Evolutionary conservation across 2,888 invertebrate species (phyloP), one percentile per base, ranked within the genome.

Genomic region (Teleiodes luculella): DNA sequence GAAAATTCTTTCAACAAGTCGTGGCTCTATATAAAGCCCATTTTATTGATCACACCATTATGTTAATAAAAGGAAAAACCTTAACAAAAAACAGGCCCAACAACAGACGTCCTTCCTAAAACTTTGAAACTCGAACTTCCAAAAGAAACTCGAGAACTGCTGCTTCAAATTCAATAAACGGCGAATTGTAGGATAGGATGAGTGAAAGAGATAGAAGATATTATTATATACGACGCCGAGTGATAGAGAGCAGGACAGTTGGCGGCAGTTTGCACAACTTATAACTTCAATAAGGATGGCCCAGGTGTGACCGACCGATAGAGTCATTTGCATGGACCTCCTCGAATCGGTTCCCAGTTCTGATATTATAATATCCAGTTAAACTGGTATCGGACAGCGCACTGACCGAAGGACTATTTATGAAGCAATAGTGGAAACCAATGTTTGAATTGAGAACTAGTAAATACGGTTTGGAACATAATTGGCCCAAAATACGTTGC

Each of bases 271-370:
- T 80, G 85, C 80, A 78, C 79, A 88, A 88, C 83, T 88, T 89
- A 88, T 86, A 88, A 86, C 83, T 83, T 80, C 87, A 89, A 88
- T 88, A 88, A 86, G 77, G 76, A 65, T 65, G 78, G 78, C 67
- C 78, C 88, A 88, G 89, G 87, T 88, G 88, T 75, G 82, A 75
- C 78, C 79, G 74, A 67, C 73, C 75, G 65, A 81, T 80, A 74
- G 70, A 81, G 76, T 71, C 74, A 88, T 88, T 86, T 87, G 84
- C 84, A 84, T 82, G 74, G 67, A 64, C 64, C 69, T 55, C 24
- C 33, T 36, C 18, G 46, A 53, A 50, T 55, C 48, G 54, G 45
- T 13, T 33, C 33, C n/a, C 20, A 33, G 20, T 35, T 36, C 36
- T 14, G 14, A 41, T 53, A 41, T 41, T 41, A 49, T 54, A 43